These are phyloP conservation scores for Tenodera sinensis DNA, from an alignment of 2,888 invertebrate species.

Conservation along the genomic window DNA sequence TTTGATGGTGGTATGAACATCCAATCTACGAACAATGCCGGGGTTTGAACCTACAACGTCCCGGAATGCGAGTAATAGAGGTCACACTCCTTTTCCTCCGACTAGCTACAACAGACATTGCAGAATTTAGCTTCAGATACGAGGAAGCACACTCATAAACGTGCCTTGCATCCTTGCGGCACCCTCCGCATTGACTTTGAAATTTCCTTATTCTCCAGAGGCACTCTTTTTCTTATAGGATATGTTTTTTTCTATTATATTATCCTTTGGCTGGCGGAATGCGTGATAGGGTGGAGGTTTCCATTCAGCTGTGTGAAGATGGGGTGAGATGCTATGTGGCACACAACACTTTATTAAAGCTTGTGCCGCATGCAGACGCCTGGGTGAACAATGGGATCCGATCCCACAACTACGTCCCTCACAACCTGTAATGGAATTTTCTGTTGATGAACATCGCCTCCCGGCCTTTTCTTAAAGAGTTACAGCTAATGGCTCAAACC, in stretches of 20 bases:
- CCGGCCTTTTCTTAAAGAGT: neutral
- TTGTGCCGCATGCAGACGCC: neutral
- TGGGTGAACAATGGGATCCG: neutral
- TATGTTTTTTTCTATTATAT: slow-evolving; percentile 12
- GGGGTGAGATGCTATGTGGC: neutral
- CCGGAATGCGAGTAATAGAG: too few relatives aligned
- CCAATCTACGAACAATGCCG: too few relatives aligned
- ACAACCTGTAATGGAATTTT: neutral
- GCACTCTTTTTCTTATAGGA: neutral
- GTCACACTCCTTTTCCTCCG: too few relatives aligned
- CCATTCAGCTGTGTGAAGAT: neutral
- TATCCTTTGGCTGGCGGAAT: slow-evolving; percentile 3
- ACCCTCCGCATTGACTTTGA: slow-evolving; percentile 21
- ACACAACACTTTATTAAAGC: neutral
- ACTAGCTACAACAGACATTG: neutral
- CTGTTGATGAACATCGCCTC: neutral
- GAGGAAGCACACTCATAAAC: neutral
- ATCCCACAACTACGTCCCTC: neutral
- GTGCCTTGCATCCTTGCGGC: neutral
- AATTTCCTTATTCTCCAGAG: slow-evolving; percentile 15
- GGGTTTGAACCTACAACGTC: too few relatives aligned
- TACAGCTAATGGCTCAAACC: neutral
- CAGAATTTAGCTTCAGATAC: neutral
- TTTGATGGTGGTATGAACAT: too few relatives aligned
- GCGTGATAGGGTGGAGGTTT: neutral